Evolutionary conservation across 1,140 invertebrate genomes (phyloP), one percentile per base, ranked within the genome.

Genomic region (Parapsyche elsis): DNA sequence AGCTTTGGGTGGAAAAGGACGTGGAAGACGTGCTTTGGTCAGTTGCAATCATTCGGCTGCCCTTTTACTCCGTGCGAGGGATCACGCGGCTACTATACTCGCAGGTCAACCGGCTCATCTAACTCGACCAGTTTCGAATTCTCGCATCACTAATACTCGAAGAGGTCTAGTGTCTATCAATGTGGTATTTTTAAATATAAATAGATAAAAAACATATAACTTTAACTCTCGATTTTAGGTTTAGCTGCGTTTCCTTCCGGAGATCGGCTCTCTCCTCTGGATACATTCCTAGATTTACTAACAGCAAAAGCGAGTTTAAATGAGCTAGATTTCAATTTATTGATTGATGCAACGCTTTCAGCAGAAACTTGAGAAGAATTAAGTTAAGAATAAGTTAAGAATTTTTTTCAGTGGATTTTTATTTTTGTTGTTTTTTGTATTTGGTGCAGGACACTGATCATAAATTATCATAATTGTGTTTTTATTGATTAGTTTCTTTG

Each of bases 251-350:
- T 94, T 84, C 92, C 93, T 9, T 93, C 93, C 0, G 91, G 92
- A 38, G 93, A 95, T 85, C 90, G 93, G 74, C 85, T 95, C 0
- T 94, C 94, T 53, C 94, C 95, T 0, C 86, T 96, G 76, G 94
- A 96, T 85, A 95, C 95, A 14, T 96, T 96, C 85, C 87, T 96
- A 59, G 94, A 95, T 87, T 88, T 96, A 49, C 89, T 96, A 21
- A 96, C 95, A 0, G 95, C 94, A 9, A 96, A 96, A 90, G 94
- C 94, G 9, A 95, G 92, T 86, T 90, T 95, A 76, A 92, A 94
- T 76, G 94, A 95, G 84, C 86, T 95, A 83, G 94, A 95, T 86
- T 95, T 95, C 85, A 94, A 94, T 83, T 89, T 95, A 79, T 89
- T 95, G 10, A 94, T 95, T 83, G 94, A 95, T 87, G 94, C 94